These are phyloP conservation scores for Hyppa rectilinea DNA, from an alignment of 2,888 invertebrate species.

Conservation along the genomic window DNA sequence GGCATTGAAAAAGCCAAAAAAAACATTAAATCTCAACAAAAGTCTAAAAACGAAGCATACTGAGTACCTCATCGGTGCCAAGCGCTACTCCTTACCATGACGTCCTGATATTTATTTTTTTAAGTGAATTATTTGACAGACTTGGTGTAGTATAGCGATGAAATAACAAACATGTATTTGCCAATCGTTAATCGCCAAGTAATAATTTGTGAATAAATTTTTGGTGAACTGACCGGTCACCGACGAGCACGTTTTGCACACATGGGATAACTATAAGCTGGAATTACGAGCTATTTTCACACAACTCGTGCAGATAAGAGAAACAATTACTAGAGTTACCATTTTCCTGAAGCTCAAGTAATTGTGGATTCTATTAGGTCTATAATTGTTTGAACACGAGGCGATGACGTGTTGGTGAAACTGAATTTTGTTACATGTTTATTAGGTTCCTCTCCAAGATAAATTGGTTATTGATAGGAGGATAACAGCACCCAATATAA, in stretches of 20 bases:
- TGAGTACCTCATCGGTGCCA: too few species aligned
- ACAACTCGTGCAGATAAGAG: neutral
- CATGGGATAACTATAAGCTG: neutral
- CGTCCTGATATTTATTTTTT: too few species aligned
- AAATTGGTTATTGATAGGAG: neutral
- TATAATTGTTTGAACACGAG: constrained; percentile 8
- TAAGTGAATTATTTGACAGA: too few species aligned
- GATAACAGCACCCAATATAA: neutral
- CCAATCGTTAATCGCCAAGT: too few species aligned
- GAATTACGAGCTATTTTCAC: neutral
- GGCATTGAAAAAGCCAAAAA: neutral
- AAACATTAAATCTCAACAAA: neutral
- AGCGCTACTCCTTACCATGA: too few species aligned
- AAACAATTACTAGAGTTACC: neutral
- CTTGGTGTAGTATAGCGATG: too few species aligned
- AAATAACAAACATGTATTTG: too few species aligned
- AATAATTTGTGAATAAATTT: too few species aligned
- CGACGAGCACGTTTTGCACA: neutral
- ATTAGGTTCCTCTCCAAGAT: neutral
- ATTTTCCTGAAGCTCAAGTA: neutral
- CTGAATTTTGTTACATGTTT: neutral
- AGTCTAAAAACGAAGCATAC: neutral
- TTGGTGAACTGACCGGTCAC: too few species aligned
- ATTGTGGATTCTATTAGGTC: neutral
- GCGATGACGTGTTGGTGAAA: neutral